Evolutionary conservation across 2,888 invertebrate species (phyloP).

Genomic region (Dryadula phaetusa): DNA sequence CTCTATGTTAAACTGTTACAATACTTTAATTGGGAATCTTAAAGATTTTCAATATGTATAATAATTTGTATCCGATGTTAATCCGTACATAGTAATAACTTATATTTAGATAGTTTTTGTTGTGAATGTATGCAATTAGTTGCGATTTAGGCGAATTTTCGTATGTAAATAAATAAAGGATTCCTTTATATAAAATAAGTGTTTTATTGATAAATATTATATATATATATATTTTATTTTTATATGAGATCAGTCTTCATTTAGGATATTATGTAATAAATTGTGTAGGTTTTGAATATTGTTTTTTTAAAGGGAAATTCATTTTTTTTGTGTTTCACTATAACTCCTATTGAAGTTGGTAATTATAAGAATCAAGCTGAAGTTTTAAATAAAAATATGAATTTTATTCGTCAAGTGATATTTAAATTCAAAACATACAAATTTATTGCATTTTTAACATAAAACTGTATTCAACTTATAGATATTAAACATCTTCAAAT

Average conservation of each 20-base stretch:
- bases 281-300: neutral
- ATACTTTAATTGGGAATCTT: too few relatives aligned
- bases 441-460: too few relatives aligned
- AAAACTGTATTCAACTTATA: too few relatives aligned
- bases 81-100: slow-evolving; percentile 50
- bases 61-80: slow-evolving; percentile 1
- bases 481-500: too few relatives aligned
- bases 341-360: too few relatives aligned
- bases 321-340: neutral
- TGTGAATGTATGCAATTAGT: slow-evolving; percentile 82
- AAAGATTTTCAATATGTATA: neutral
- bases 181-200: slow-evolving; percentile 68
- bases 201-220: slow-evolving; percentile 54
- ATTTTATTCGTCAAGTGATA: too few relatives aligned
- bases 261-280: neutral
- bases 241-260: slow-evolving; percentile 29
- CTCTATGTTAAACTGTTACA: too few relatives aligned
- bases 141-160: slow-evolving; percentile 80
- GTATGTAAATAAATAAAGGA: slow-evolving; percentile 83
- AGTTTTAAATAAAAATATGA: too few relatives aligned
- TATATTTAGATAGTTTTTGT: slow-evolving; percentile 77
- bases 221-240: neutral
- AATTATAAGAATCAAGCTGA: too few relatives aligned
- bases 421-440: too few relatives aligned
- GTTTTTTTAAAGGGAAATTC: too few relatives aligned